These are phyloP conservation scores for Cylas formicarius DNA, from an alignment of 1,140 invertebrate genomes.

Conservation along the genomic window DNA sequence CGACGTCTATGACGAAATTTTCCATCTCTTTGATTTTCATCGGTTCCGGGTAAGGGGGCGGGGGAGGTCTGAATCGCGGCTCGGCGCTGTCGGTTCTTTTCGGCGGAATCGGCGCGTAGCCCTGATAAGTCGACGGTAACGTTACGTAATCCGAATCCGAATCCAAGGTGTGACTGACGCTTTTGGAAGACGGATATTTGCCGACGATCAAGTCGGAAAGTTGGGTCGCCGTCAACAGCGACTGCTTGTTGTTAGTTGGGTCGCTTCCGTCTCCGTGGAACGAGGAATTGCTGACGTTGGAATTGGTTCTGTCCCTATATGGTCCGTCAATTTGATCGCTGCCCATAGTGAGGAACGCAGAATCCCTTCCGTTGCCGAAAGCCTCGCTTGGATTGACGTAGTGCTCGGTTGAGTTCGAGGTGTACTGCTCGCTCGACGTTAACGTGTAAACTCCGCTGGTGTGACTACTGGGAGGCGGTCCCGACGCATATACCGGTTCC, in stretches of 20 bases:
- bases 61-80: conserved; percentile 39
- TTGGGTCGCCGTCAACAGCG: conserved; percentile 68
- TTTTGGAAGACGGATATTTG: conserved; percentile 69
- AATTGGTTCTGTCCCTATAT: conserved; percentile 62
- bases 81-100: conserved; percentile 54
- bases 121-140: conserved; percentile 59
- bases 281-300: conserved; percentile 65
- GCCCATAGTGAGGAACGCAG: conserved; percentile 27
- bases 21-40: conserved; percentile 26
- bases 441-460: conserved; percentile 72
- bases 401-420: conserved; percentile 26
- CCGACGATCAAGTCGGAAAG: conserved; percentile 75
- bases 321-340: conserved; percentile 48
- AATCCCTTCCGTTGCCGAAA: conserved; percentile 35
- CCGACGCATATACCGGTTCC: conserved; percentile 45
- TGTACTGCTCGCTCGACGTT: conserved; percentile 57
- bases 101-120: conserved; percentile 57
- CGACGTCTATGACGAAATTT: conserved; percentile 17
- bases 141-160: conserved; percentile 85
- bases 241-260: conserved; percentile 68
- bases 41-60: conserved; percentile 45
- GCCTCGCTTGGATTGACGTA: conserved; percentile 35
- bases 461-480: conserved; percentile 56
- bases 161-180: conserved; percentile 73
- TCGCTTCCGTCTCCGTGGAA: conserved; percentile 81